These are phyloP conservation scores for Allobates femoralis DNA, from an alignment of 2,797 vertebrate species.

Conservation along the genomic window DNA sequence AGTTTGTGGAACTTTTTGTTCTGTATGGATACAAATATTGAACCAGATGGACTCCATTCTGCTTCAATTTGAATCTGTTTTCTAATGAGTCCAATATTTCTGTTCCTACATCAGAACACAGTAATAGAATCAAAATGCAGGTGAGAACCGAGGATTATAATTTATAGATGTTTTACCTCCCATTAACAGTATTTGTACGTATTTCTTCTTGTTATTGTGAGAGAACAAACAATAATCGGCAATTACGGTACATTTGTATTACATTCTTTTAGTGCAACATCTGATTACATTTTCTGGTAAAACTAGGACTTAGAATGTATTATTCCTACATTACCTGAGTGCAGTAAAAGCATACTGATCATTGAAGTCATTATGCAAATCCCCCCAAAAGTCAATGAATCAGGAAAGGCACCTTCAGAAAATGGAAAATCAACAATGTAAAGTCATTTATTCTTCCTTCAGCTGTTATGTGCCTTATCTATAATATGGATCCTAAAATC, in stretches of 20 bases:
- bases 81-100: no score
- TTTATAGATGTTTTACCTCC: no score
- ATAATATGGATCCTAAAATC: conserved; percentile 19
- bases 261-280: not conserved
- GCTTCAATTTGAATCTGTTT: no score
- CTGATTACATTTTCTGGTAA: not conserved
- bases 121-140: no score
- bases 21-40: no score
- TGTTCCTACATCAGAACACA: no score
- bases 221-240: not conserved
- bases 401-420: not conserved
- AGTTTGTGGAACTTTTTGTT: no score
- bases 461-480: not conserved
- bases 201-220: not conserved
- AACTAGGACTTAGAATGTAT: not conserved
- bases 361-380: not conserved
- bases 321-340: not conserved
- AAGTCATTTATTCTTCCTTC: not conserved
- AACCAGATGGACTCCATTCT: no score
- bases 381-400: not conserved
- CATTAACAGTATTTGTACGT: no score
- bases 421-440: not conserved
- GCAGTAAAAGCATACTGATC: not conserved
- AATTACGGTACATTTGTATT: conserved; percentile 2
- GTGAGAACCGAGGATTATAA: no score